Base-by-base conservation (phyloP, 2,797 vertebrate genomes). In the Sebastes baramenuke region DNA sequence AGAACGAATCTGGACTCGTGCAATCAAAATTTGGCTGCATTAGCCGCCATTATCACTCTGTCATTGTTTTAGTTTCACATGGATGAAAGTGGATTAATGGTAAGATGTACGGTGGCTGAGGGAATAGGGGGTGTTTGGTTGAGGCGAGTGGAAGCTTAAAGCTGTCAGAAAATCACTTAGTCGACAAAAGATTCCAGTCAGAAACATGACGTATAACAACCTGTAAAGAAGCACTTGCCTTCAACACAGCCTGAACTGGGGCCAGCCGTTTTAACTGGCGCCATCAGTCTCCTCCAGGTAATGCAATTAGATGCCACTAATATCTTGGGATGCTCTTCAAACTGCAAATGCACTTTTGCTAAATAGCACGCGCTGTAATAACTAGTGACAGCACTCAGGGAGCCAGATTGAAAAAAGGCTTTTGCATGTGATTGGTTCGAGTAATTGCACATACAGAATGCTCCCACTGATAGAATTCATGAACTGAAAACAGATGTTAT, bases 221-320 rank as follows among this genome's bases (percentile, higher is more conserved):
- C 95, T 95, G 94, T 94, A 94, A 95, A 96, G 94, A 93, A 94
- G 93, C 94, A 96, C 94, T 96, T 96, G 95, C 93, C 92, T 94
- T 95, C 94, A 89, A 94, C 94, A 95, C 93, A 94, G 95, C 83
- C 94, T 91, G 92, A 94, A 89, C 91, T 86, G 87, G 89, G 92
- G 91, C 94, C 94, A 94, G 88, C 88, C 94, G 80, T 94, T 96
- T 96, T 95, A 95, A 94, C 94, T 93, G 96, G 96, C 95, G 95
- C 96, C 96, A 95, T 96, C 94, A 94, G 94, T 96, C 96, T 96
- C 93, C 94, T 95, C 78, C 94, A 96, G 95, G 95, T 96, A 97
- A 97, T 96, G 95, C 95, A 96, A 96, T 97, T 96, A 96, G 95
- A 95, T 95, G 93, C 94, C 94, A 96, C 95, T 96, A 96, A 96